Conservation (phyloP, 1,140 invertebrate genomes). For the Acromyrmex echinatior region DNA sequence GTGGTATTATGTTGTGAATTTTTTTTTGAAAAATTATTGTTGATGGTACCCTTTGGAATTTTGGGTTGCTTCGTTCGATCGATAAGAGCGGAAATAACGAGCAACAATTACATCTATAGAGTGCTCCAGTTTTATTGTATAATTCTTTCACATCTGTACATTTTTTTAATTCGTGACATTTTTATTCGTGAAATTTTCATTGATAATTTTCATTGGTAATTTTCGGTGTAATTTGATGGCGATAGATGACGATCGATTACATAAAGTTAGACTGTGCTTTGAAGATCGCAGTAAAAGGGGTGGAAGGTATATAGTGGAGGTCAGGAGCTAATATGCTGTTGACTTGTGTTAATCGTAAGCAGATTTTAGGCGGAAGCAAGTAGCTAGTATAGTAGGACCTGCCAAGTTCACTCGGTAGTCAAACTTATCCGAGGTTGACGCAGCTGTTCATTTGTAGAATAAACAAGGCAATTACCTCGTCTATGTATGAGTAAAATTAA, state of each 20-base stretch:
- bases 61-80: constrained; percentile 17
- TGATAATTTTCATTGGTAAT: too few species aligned
- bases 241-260: not conserved
- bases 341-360: constrained; percentile 30
- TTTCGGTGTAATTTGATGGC: not conserved
- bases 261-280: constrained; percentile 4
- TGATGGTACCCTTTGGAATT: not conserved
- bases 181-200: not conserved
- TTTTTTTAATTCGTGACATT: not conserved
- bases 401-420: not conserved
- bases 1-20: not conserved
- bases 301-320: constrained; percentile 56
- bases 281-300: constrained; percentile 48
- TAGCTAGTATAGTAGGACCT: constrained; percentile 27
- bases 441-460: constrained; percentile 23
- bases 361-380: constrained; percentile 11
- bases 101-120: constrained; percentile 45
- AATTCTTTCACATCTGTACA: not conserved
- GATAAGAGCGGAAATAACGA: constrained; percentile 45
- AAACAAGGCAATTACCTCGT: constrained; percentile 38
- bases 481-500: constrained; percentile 22
- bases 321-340: constrained; percentile 51
- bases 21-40: not conserved
- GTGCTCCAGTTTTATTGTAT: not conserved
- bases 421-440: not conserved